Conservation (phyloP, 2,797 vertebrate genomes). For the Sciaenops ocellatus region DNA sequence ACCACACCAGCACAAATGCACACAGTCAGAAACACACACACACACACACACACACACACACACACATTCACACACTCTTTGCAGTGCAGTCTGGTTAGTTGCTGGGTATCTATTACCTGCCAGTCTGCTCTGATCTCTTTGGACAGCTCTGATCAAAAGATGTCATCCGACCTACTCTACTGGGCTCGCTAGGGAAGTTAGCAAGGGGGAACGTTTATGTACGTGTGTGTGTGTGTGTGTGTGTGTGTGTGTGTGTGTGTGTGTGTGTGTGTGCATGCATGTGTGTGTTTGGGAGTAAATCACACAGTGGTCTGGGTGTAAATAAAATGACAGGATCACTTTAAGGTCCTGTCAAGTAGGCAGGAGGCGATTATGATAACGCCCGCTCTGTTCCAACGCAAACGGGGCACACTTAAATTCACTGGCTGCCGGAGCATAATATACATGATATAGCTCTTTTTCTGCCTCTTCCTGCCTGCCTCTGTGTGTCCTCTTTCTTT, state of each 20-base stretch:
- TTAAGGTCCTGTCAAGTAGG: slow-evolving; percentile 99
- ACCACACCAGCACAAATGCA: slow-evolving; percentile 15
- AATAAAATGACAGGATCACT: slow-evolving; percentile 99
- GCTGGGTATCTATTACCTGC: slow-evolving; percentile 98
- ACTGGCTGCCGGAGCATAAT: slow-evolving; percentile 83
- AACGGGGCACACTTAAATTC: slow-evolving; percentile 90
- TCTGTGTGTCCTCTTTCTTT: slow-evolving; percentile 45
- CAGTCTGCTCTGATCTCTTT: slow-evolving; percentile 99
- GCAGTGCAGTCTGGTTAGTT: slow-evolving; percentile 84
- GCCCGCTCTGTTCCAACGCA: slow-evolving; percentile 91
- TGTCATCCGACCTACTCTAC: slow-evolving; percentile 96
- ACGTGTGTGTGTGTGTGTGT: slow-evolving; percentile 37
- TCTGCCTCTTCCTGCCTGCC: slow-evolving; percentile 41
- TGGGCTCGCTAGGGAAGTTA: slow-evolving; percentile 73
- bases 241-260: slow-evolving; percentile 36
- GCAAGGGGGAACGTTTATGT: slow-evolving; percentile 53
- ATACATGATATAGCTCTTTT: slow-evolving; percentile 77
- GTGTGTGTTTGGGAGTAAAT: slow-evolving; percentile 70
- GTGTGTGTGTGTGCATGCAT: slow-evolving; percentile 27
- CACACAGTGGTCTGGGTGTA: slow-evolving; percentile 93
- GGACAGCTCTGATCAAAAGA: slow-evolving; percentile 99
- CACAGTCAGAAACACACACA: slow-evolving; percentile 35
- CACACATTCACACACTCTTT: slow-evolving; percentile 44
- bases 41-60: slow-evolving; percentile 45
- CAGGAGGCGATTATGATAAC: slow-evolving; percentile 99